Conservation (phyloP, 2,797 vertebrate species). For the Argentina silus region DNA sequence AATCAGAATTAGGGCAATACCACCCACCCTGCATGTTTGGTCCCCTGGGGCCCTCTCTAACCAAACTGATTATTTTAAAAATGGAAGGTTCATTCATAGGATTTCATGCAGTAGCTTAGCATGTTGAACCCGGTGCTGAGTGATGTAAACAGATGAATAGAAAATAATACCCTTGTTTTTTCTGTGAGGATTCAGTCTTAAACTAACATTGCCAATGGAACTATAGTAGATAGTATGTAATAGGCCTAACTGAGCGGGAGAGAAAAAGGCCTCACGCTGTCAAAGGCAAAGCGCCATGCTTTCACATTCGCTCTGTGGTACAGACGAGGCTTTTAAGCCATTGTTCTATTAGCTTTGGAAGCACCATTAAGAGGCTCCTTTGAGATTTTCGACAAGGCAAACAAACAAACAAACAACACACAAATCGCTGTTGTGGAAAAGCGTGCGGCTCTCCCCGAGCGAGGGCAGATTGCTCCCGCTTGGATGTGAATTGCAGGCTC, state of each 20-base stretch:
- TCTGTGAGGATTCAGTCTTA: too few relatives aligned
- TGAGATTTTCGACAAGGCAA: conserved; percentile 59
- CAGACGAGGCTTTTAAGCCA: conserved; percentile 58
- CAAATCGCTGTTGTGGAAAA: conserved; percentile 46
- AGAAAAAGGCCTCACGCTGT: conserved; percentile 25
- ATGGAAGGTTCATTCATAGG: too few relatives aligned
- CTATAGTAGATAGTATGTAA: too few relatives aligned
- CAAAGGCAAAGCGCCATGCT: conserved; percentile 19
- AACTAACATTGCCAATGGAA: too few relatives aligned
- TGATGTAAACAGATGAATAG: conserved; percentile 9
- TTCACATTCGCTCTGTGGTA: conserved; percentile 39
- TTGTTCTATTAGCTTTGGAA: conserved; percentile 63
- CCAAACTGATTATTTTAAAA: too few relatives aligned
- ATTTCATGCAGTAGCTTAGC: too few relatives aligned
- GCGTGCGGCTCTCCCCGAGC: conserved; percentile 42
- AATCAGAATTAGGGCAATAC: too few relatives aligned
- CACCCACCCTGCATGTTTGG: too few relatives aligned
- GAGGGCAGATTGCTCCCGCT: conserved; percentile 52
- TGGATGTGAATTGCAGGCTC: conserved; percentile 53
- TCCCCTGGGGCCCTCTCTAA: too few relatives aligned
- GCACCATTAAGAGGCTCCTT: conserved; percentile 62
- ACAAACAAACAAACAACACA: conserved; percentile 51
- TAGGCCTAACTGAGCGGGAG: conserved; percentile 32
- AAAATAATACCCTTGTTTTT: conserved; percentile 8
- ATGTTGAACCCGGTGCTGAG: too few relatives aligned